Percentiles rank a stretch among this genome's conserved stretches.
Conservation (phyloP, 2,113 vertebrate species). For the human (Homo sapiens) region GRCh38 chr21:19973001-19973500, state of each 20-base stretch:
- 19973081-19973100: neutral
- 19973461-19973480: neutral
- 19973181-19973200: neutral
- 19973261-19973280: neutral
- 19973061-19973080: neutral
- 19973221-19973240: neutral
- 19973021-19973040: neutral
- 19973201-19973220: constrained; percentile 28
- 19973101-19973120: neutral
- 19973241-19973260: neutral
- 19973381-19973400: neutral
- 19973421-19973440: neutral
- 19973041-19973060: neutral
- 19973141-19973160: constrained; percentile 27
- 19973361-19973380: neutral
- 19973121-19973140: neutral
- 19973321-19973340: neutral
- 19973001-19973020: neutral
- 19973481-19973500: neutral
- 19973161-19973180: neutral
- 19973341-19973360: neutral
- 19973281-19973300: neutral
- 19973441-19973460: neutral
- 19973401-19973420: neutral
- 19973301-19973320: neutral